Base-by-base conservation (phyloP, 2,888 invertebrate species). In the Mesorhabditis belari region DNA sequence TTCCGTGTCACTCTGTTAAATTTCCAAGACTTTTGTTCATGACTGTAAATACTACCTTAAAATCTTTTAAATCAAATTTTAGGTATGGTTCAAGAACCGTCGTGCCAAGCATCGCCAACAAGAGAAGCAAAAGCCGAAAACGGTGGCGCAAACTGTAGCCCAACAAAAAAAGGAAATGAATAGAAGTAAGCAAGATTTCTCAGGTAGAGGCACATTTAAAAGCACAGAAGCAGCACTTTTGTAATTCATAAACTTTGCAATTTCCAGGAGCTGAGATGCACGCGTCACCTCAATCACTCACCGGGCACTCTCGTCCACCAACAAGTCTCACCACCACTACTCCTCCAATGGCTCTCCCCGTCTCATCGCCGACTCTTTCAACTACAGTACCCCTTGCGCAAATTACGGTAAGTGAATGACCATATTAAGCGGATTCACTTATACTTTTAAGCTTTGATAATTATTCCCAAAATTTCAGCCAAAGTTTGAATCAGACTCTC, bases 31-130 rank as follows among this genome's bases (percentile, higher is more conserved):
- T n/a, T n/a, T 57, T 52, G 25, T 17, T 21, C 53, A 54, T 54
- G n/a, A 5, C 24, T 44, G 35, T 25, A 63, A 58, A 58, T 17
- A n/a, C n/a, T n/a, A n/a, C n/a, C n/a, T n/a, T n/a, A n/a, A n/a
- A n/a, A n/a, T n/a, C n/a, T n/a, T n/a, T n/a, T n/a, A n/a, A n/a
- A 21, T 6, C 12, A 27, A 21, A 5, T 61, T 73, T 57, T 25
- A 77, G 77, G 77, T 77, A 3, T 77, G 77, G 77, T 77, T 77
- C 72, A 77, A 77, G 61, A 77, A 77, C 63, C 72, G 78, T 5
- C 68, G 78, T 5, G 78, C 77, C 0, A 78, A 78, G 57, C 71
- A 73, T 49, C 67, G 78, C 21, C 76, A 75, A 54, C 77, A 78
- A 49, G 77, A 78, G 57, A 77, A 77, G 55, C 77, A 78, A 61